These are phyloP conservation scores for Callionymus lyra DNA, from an alignment of 2,113 vertebrate species.

Conservation along the genomic window DNA sequence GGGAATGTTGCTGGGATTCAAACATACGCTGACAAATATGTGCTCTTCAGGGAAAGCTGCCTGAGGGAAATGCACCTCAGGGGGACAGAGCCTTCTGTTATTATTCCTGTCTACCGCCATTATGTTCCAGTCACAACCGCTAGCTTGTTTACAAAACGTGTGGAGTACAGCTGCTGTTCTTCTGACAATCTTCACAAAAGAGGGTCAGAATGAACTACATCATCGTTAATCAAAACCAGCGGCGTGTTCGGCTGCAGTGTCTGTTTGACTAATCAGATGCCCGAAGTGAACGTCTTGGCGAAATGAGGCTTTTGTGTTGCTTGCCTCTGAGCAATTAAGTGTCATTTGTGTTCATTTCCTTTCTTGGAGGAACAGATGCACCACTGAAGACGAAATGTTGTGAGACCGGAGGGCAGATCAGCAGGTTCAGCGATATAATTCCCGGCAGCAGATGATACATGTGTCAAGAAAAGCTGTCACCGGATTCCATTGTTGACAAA, in stretches of 20 bases:
- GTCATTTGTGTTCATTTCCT: constrained; percentile 25
- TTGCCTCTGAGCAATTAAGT: constrained; percentile 37
- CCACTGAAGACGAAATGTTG: constrained; percentile 10
- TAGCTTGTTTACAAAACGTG: constrained; percentile 43
- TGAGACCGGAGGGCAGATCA: constrained; percentile 9
- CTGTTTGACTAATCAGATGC: constrained; percentile 25
- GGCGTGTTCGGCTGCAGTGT: constrained; percentile 11
- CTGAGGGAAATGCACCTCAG: constrained; percentile 35
- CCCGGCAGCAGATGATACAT: constrained; percentile 5
- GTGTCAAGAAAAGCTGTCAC: constrained; percentile 15
- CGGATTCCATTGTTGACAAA: constrained; percentile 23
- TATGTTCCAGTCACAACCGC: constrained; percentile 41
- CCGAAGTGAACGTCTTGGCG: constrained; percentile 12
- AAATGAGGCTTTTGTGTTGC: constrained; percentile 29
- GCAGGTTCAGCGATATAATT: constrained; percentile 6
- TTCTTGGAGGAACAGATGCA: constrained; percentile 24
- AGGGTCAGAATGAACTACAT: constrained; percentile 8
- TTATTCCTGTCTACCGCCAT: constrained; percentile 43
- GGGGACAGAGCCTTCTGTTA: constrained; percentile 22
- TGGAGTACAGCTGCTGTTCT: constrained; percentile 21
- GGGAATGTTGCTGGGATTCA: constrained; percentile 29
- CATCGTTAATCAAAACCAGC: constrained; percentile 27
- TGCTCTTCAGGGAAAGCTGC: constrained; percentile 42
- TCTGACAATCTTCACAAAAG: constrained; percentile 22
- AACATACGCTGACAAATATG: constrained; percentile 39